Evolutionary conservation across 2,113 vertebrate species (phyloP), one percentile per base, ranked within the genome.

Genomic region (Coptodon bakossiorum): DNA sequence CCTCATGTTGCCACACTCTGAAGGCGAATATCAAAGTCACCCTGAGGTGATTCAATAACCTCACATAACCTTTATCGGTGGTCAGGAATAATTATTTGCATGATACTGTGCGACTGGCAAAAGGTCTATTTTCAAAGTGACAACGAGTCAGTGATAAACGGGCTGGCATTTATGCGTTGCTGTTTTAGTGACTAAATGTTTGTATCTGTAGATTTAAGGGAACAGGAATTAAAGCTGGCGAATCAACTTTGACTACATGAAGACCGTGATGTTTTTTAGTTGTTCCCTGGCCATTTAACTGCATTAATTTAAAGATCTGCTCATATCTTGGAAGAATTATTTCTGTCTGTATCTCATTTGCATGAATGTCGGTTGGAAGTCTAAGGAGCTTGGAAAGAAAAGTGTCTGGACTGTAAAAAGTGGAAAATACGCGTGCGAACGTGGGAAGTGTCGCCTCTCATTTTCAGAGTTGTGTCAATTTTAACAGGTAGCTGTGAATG

Each of bases 201-300:
- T 71, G 12, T 14, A 4, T 71, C 11, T 6, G 0, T 71, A 43
- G n/a, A 45, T 45, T 27, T 73, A 27, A 73, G 13, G 5, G 22
- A 27, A 43, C 5, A 43, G n/a, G 38, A 27, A 17, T 45, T 48
- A 29, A 76, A 76, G 29, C 24, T 48, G 13, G 27, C 24, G 0
- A 45, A 14, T 1, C 40, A 27, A 29, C 40, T 45, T 73, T 48
- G 7, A 17, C 9, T 17, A 10, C 68, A 19, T 11, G 68, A 29
- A 76, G 22, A 76, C 14, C 9, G 16, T 4, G 13, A 17, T 16
- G 8, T 4, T 3, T 29, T 29, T 4, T 17, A 48, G 13, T 7
- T 0, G 24, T 48, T 48, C 24, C 0, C 16, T 0, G 9, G 6
- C 52, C 24, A 31, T 29, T 50, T 29, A 48, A 29, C 43, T 48